These are phyloP conservation scores for Liolophura sinensis DNA, from an alignment of 1,140 invertebrate species.

Conservation along the genomic window DNA sequence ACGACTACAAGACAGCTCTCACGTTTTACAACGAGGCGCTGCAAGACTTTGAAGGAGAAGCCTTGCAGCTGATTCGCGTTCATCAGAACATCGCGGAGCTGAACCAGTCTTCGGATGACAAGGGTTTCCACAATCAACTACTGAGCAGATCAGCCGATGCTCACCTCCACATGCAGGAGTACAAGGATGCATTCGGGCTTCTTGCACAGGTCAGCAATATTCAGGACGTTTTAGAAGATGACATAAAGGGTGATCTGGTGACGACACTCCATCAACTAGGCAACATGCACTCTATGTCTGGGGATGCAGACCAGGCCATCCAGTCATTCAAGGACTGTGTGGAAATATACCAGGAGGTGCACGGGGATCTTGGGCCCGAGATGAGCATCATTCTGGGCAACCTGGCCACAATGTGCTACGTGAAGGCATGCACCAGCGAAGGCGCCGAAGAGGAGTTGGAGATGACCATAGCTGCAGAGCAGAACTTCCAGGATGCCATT, in stretches of 20 bases:
- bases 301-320: slow-evolving; percentile 52
- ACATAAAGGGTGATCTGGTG: slow-evolving; percentile 51
- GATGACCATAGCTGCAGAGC: slow-evolving; percentile 45
- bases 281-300: slow-evolving; percentile 50
- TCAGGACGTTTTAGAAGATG: slow-evolving; percentile 51
- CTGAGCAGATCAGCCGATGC: slow-evolving; percentile 51
- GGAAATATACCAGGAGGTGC: slow-evolving; percentile 49
- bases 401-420: slow-evolving; percentile 52
- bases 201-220: slow-evolving; percentile 51
- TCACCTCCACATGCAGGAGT: slow-evolving; percentile 54
- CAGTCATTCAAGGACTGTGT: slow-evolving; percentile 50
- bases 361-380: slow-evolving; percentile 47
- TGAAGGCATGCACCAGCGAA: slow-evolving; percentile 53
- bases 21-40: slow-evolving; percentile 51
- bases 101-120: slow-evolving; percentile 45
- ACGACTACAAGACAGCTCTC: slow-evolving; percentile 52
- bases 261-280: slow-evolving; percentile 48
- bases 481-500: slow-evolving; percentile 49
- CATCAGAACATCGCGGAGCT: slow-evolving; percentile 38
- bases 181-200: slow-evolving; percentile 49
- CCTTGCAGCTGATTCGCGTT: slow-evolving; percentile 20
- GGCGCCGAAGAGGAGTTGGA: slow-evolving; percentile 41
- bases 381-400: slow-evolving; percentile 50
- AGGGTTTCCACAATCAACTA: slow-evolving; percentile 52
- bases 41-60: slow-evolving; percentile 23